Base-by-base conservation (phyloP, 1,140 invertebrate species). In the Andrena cerasifolii region DNA sequence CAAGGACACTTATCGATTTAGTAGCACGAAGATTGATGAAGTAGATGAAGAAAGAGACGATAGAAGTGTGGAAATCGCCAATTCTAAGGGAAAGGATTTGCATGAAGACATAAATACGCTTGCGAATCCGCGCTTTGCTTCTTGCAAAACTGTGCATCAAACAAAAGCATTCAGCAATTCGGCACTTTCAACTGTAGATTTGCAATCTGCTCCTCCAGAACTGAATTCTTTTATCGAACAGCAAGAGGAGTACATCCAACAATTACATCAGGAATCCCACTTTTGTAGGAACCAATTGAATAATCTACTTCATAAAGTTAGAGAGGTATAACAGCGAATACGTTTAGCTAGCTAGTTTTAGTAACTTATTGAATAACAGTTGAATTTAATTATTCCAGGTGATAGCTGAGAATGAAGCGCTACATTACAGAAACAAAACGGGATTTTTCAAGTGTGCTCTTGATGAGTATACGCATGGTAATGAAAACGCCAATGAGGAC, bases 161-260 rank as follows among this genome's bases (percentile, higher is more conserved):
- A 54, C 68, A n/a, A 75, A 68, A 36, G 16, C 70, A 33, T 74
- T 53, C 26, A 73, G 53, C 16, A 82, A 79, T 76, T 58, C 84
- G 24, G 59, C 68, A 36, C 58, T 79, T 45, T 79, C 70, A 6
- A 67, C 45, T 16, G 67, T 75, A 33, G 82, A 87, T 62, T 62
- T 79, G 21, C 81, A 79, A 61, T 72, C 79, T 18, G 40, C 85
- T 18, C 90, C 93, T 5, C 88, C 92, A 18, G 95, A 96, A 88
- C 87, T 96, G 18, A 93, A 95, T 79, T 94, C 94, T 61, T 97
- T 96, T 82, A 96, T 97, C 28, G 95, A 97, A 89, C 95, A 96
- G 66, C 96, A 97, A 87, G 96, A 97, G 88, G 96, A 97, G 72
- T 97, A 97, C 79, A 97, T 97, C 36, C 95, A 96, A 65, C 96